Percentiles rank a stretch among this genome's conserved stretches.
Conservation (phyloP, 2,888 invertebrate species). For the Dorcus parallelipipedus region DNA sequence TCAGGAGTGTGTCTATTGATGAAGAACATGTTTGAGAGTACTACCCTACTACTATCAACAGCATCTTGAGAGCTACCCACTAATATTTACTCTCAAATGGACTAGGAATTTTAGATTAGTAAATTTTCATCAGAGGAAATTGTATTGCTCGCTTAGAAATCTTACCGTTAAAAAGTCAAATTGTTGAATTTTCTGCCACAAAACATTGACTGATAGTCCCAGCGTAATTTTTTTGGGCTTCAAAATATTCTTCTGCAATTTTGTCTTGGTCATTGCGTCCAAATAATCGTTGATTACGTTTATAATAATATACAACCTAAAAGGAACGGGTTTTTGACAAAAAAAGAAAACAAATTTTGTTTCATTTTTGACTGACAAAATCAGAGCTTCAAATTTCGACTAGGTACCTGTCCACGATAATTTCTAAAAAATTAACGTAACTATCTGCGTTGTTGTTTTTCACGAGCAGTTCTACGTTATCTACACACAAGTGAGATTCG, state of each 20-base stretch:
- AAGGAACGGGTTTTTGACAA: background rate
- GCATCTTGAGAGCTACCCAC: no score
- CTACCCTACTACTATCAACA: no score
- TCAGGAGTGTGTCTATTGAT: no score
- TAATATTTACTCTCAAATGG: no score
- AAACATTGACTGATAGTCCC: slow-evolving; percentile 7
- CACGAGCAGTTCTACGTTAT: slow-evolving; percentile 1
- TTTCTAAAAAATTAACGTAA: slow-evolving; percentile 11
- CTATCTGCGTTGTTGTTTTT: slow-evolving; percentile 4
- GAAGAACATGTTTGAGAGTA: no score
- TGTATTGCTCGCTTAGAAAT: background rate
- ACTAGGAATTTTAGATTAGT: no score
- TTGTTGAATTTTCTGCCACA: slow-evolving; percentile 11
- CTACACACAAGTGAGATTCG: slow-evolving; percentile 2
- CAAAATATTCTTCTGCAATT: slow-evolving; percentile 9
- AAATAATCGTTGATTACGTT: slow-evolving; percentile 7
- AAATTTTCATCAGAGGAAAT: background rate
- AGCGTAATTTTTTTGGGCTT: slow-evolving; percentile 14
- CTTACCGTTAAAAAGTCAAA: slow-evolving; percentile 2
- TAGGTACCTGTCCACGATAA: slow-evolving; percentile 15
- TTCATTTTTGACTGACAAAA: background rate
- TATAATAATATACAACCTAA: slow-evolving; percentile 14
- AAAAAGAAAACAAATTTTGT: background rate
- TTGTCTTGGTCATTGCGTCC: slow-evolving; percentile 5
- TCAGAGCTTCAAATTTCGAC: background rate